Evolutionary conservation across 2,888 invertebrate genomes (phyloP).

Genomic region (Apamea epomidion): DNA sequence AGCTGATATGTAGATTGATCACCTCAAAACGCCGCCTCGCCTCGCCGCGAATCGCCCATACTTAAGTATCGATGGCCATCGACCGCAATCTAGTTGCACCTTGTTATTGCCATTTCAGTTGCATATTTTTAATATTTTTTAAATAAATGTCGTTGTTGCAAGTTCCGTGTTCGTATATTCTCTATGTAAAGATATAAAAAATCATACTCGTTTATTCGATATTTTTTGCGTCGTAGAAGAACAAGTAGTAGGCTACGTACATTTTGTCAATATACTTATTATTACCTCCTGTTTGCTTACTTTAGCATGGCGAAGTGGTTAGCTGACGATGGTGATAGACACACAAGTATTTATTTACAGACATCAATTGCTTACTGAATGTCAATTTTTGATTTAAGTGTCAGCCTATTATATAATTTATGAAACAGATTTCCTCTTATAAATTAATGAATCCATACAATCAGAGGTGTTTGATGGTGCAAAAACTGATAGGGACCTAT

Average conservation of each 20-base stretch:
- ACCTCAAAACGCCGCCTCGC: too few relatives aligned
- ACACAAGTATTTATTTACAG: slow-evolving; percentile 43
- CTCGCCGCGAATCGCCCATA: too few relatives aligned
- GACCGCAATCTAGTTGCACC: neutral
- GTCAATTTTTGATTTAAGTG: slow-evolving; percentile 25
- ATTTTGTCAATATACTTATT: slow-evolving; percentile 61
- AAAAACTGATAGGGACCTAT: slow-evolving; percentile 1
- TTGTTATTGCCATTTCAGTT: neutral
- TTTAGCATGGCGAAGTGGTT: slow-evolving; percentile 51
- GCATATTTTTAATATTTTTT: neutral
- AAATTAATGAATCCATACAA: neutral
- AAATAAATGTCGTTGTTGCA: neutral
- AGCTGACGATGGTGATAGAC: slow-evolving; percentile 41
- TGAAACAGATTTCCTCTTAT: neutral
- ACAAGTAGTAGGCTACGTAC: slow-evolving; percentile 26
- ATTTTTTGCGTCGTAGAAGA: slow-evolving; percentile 45
- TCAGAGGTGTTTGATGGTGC: neutral
- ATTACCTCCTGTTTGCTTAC: slow-evolving; percentile 53
- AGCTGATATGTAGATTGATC: neutral
- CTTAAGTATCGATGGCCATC: neutral
- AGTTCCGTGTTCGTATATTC: slow-evolving; percentile 13
- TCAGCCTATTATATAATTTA: neutral
- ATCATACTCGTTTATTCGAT: neutral
- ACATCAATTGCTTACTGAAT: slow-evolving; percentile 27
- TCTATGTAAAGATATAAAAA: neutral